Base-by-base conservation (phyloP, 2,797 vertebrate genomes). In the Aulostomus chinensis region DNA sequence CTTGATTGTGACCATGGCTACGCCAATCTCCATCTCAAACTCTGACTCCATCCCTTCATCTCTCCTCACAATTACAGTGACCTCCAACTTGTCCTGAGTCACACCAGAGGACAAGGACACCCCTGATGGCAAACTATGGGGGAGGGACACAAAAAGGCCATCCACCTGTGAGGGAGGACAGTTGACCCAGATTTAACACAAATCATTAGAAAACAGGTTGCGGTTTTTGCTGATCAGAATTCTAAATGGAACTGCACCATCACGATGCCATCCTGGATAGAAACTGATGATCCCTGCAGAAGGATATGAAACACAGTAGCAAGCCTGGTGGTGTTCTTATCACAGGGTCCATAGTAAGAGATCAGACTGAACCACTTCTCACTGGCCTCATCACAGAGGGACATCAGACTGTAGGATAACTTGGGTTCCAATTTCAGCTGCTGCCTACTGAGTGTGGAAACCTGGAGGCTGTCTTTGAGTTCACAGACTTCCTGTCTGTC, bases 331-430 rank as follows among this genome's bases (percentile, higher is more conserved):
- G 22, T 32, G 20, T 11, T 58, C 38, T 11, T n/a, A 14, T 42
- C 10, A 31, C 63, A 78, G 5, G 3, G 39, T 22, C 67, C 69
- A 7, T 37, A 9, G 30, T 60, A 71, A 12, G 49, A 49, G 14
- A 76, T 40, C n/a, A 76, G 4, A 13, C 32, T 57, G 54, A 79
- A 65, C 73, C 59, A 77, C 9, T 57, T 29, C 3, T 3, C 39
- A 31, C 11, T 31, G 4, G 35, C 6, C 9, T 67, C 5, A 1
- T 78, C 46, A 31, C 75, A 78, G 32, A 68, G 8, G 2, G 58
- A 64, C 49, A 68, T 61, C 16, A 76, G 34, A 15, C 14, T 45
- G 29, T 66, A 60, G 28, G 75, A 17, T 2, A 34, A 38, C 4
- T 22, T 1, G 7, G 65, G 32, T 3, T 37, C 30, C 40, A 63